These are phyloP conservation scores for Metellina segmentata DNA, from an alignment of 2,888 invertebrate species.

Conservation along the genomic window DNA sequence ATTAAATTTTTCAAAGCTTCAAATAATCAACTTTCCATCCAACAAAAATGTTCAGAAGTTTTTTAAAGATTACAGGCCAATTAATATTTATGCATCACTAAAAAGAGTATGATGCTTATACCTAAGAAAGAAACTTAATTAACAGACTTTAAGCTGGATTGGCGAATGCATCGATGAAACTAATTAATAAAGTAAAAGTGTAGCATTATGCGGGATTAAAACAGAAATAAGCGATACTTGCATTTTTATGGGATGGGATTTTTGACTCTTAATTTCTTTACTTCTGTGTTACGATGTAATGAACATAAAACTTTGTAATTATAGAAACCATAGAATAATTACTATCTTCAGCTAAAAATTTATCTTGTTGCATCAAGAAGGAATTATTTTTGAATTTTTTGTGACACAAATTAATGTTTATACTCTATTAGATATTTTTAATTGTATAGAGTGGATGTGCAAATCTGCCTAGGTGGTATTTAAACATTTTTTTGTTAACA, in stretches of 20 bases:
- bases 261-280: background rate
- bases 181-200: background rate
- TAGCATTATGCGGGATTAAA: background rate
- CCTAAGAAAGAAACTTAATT: background rate
- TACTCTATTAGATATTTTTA: too few species aligned
- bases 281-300: background rate
- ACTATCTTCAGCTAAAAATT: too few species aligned
- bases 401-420: too few species aligned
- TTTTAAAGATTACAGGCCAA: background rate
- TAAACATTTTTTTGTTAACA: too few species aligned
- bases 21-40: background rate
- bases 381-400: too few species aligned
- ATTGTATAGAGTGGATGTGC: too few species aligned
- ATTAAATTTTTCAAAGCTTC: background rate
- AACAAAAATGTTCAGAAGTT: background rate
- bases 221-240: background rate
- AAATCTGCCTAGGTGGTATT: too few species aligned
- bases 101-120: background rate
- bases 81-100: background rate
- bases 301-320: background rate
- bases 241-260: background rate
- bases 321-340: background rate
- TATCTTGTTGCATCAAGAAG: too few species aligned
- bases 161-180: background rate
- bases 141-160: background rate